Percentiles rank a stretch among this genome's conserved stretches.
These are phyloP conservation scores for Bombus difficillimus DNA, from an alignment of 1,140 invertebrate species.

Conservation along the genomic window DNA sequence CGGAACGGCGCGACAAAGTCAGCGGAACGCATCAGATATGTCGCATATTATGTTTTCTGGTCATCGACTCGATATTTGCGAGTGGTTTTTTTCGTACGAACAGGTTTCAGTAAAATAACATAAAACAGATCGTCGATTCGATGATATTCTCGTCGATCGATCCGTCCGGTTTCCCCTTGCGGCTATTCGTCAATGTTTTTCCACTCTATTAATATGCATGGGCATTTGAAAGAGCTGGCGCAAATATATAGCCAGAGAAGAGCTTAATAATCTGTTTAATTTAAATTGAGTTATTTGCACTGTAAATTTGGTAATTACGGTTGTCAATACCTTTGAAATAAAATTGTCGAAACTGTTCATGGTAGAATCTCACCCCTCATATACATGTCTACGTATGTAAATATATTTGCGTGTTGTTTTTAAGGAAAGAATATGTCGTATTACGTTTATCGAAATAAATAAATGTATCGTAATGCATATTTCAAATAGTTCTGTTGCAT, in stretches of 20 bases:
- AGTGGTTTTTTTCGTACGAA: not conserved
- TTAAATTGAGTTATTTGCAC: not conserved
- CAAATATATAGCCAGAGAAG: not conserved
- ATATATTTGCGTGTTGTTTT: too few relatives aligned
- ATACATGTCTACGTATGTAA: too few relatives aligned
- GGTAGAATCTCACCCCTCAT: not conserved
- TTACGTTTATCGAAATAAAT: too few relatives aligned
- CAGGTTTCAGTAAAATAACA: not conserved
- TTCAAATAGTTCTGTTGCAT: too few relatives aligned
- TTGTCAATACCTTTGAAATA: not conserved
- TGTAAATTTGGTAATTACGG: not conserved
- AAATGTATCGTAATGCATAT: too few relatives aligned
- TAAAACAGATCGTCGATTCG: not conserved
- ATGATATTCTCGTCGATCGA: not conserved
- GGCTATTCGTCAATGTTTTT: too few relatives aligned
- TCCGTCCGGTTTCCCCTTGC: not conserved
- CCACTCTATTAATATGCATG: not conserved
- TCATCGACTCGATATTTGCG: not conserved
- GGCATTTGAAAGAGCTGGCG: not conserved
- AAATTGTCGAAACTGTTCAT: not conserved
- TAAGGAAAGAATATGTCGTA: too few relatives aligned
- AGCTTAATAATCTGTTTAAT: not conserved
- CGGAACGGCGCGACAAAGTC: not conserved
- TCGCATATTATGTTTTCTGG: not conserved
- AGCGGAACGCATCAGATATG: not conserved